Evolutionary conservation across 2,113 vertebrate species (phyloP), one percentile per base, ranked within the genome.

Genomic region (Cnemophilus loriae): DNA sequence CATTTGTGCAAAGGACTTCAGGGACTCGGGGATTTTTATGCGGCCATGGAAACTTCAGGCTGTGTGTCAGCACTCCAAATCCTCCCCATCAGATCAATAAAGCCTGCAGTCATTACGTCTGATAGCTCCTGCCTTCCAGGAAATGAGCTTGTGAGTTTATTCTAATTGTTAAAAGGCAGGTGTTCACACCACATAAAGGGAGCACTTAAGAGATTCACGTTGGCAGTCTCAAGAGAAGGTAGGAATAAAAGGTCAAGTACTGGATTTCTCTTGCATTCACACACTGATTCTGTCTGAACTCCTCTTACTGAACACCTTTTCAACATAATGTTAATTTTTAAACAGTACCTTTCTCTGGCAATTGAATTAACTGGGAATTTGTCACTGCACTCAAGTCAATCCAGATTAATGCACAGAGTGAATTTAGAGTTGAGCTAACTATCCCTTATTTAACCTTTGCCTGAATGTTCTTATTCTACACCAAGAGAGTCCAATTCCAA

Each of bases 131-230:
- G 23, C 68, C 79, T 96, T 94, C 92, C 88, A 95, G 90, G 88
- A 96, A 96, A 94, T 57, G 41, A 96, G 56, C 77, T 35, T 77
- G 39, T 70, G 88, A 92, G 64, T 88, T 96, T 84, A 95, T 78
- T 89, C 80, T 88, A 78, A 84, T 70, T 90, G 52, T 87, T 89
- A 92, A 75, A 30, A 89, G 44, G 61, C 69, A 89, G 86, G 95
- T 94, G 86, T 82, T 82, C 61, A 60, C 64, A 84, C 44, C 76
- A 93, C 1, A 39, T 33, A 88, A 84, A 9, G 7, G 37, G 16
- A 90, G 56, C 52, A 88, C 68, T 88, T 52, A 39, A 47, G 8
- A 84, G 39, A 84, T 89, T 90, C 79, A 35, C 53, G 46, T 5
- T 55, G 39, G 56, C 74, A 74, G 26, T 67, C 71, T 94, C 90